Percentiles rank a stretch among this genome's conserved stretches.
phyloP scores from a whole-genome alignment of 2,888 invertebrate genomes.

The Sclerodermus sp. region DNA sequence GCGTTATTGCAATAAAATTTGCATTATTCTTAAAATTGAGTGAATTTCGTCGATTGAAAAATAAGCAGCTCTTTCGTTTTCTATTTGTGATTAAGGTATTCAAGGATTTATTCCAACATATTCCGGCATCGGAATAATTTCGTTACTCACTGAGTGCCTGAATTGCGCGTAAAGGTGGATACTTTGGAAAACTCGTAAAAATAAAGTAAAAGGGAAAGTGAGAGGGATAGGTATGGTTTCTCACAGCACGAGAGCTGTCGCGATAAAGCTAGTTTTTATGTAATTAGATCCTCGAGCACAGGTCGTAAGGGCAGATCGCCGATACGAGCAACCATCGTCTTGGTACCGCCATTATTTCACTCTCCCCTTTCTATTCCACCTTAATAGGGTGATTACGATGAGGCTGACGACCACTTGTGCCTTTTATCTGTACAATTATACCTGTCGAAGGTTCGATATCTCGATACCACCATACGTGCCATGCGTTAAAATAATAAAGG shows the following conservation, averaged over 20 bases:
- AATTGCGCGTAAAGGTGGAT: too few relatives aligned
- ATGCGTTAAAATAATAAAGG: not conserved
- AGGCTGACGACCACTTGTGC: conserved; percentile 8
- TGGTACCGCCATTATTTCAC: conserved; percentile 6
- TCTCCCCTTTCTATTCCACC: not conserved
- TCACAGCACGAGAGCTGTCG: not conserved
- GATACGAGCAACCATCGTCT: conserved; percentile 11
- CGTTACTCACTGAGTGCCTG: too few relatives aligned
- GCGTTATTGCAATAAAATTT: too few relatives aligned
- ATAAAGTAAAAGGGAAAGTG: not conserved
- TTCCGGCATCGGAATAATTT: too few relatives aligned
- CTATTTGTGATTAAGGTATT: too few relatives aligned
- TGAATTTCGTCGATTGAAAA: too few relatives aligned
- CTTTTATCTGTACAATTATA: conserved; percentile 19
- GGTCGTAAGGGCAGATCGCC: conserved; percentile 13
- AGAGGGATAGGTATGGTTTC: not conserved
- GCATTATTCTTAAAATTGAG: too few relatives aligned
- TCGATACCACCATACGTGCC: conserved; percentile 11
- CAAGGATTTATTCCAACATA: too few relatives aligned
- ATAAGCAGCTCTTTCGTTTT: too few relatives aligned
- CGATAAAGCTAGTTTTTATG: conserved; percentile 19
- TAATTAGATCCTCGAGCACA: conserved; percentile 20
- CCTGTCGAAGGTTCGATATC: conserved; percentile 3
- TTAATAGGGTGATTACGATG: conserved; percentile 11
- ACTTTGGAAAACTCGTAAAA: too few relatives aligned